Evolutionary conservation across 1,140 invertebrate genomes (phyloP).

Genomic region (Pseudomyrmex dendroicus): DNA sequence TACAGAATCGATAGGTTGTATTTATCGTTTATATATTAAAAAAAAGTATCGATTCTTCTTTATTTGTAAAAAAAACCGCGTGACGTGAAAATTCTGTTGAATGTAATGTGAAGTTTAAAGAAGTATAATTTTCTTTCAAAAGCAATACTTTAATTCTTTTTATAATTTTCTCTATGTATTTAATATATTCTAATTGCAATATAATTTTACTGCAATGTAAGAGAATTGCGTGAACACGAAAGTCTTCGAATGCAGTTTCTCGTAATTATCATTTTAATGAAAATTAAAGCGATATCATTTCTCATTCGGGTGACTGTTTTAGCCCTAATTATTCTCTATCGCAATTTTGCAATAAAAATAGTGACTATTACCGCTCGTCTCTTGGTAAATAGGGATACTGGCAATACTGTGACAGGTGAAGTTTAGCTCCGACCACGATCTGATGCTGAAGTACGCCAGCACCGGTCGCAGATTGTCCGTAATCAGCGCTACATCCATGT

Average conservation of each 20-base stretch:
- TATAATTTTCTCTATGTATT: background rate
- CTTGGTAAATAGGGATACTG: background rate
- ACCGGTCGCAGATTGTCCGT: conserved; percentile 51
- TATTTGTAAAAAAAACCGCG: background rate
- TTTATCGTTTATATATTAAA: background rate
- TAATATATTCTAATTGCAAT: background rate
- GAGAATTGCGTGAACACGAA: background rate
- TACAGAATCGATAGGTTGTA: background rate
- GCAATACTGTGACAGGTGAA: conserved; percentile 27
- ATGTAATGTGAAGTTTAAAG: background rate
- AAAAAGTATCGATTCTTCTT: background rate
- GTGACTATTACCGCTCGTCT: background rate
- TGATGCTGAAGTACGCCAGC: conserved; percentile 57
- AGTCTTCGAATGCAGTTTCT: background rate
- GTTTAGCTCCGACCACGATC: conserved; percentile 12
- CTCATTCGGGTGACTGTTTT: background rate
- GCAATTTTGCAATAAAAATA: conserved; percentile 2
- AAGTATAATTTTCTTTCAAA: background rate
- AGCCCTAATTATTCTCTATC: background rate
- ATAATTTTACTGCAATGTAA: background rate
- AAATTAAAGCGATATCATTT: background rate
- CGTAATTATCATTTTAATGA: background rate
- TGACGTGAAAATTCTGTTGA: background rate
- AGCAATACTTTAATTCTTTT: background rate
- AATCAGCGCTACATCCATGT: conserved; percentile 62